Conservation (phyloP, 2,113 vertebrate genomes). For the Caretta caretta region DNA sequence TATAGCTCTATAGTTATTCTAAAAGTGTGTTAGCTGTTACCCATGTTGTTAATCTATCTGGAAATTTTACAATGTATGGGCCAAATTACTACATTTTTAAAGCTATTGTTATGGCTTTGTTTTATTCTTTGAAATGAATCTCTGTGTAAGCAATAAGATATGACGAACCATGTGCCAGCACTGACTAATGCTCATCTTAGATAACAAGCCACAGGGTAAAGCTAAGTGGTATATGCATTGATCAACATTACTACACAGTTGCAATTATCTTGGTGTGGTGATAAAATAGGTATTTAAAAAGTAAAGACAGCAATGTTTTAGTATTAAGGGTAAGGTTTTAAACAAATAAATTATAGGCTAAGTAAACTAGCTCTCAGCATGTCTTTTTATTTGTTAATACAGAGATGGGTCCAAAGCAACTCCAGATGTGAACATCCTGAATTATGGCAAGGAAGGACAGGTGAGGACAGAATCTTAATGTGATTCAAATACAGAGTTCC, state of each 20-base stretch:
- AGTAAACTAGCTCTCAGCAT: neutral
- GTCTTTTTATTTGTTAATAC: neutral
- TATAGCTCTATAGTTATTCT: neutral
- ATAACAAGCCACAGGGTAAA: neutral
- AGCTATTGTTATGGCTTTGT: neutral
- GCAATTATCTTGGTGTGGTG: too few species aligned
- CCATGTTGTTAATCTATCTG: neutral
- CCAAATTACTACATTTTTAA: neutral
- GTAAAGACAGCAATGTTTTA: too few species aligned
- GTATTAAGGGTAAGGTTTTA: too few species aligned
- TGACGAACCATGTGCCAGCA: neutral
- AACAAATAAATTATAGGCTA: neutral
- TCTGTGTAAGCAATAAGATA: neutral
- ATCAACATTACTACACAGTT: neutral
- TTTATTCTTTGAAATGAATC: neutral
- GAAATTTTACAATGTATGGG: neutral
- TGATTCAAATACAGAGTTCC: neutral
- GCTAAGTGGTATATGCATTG: neutral
- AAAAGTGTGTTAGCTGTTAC: neutral
- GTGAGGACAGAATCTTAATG: neutral
- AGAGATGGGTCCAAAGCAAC: neutral
- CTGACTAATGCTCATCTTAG: neutral
- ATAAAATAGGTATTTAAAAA: too few species aligned
- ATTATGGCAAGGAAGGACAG: neutral
- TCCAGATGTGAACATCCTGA: neutral